Evolutionary conservation across 2,888 invertebrate species (phyloP).

Genomic region (Agrotis ipsilon): DNA sequence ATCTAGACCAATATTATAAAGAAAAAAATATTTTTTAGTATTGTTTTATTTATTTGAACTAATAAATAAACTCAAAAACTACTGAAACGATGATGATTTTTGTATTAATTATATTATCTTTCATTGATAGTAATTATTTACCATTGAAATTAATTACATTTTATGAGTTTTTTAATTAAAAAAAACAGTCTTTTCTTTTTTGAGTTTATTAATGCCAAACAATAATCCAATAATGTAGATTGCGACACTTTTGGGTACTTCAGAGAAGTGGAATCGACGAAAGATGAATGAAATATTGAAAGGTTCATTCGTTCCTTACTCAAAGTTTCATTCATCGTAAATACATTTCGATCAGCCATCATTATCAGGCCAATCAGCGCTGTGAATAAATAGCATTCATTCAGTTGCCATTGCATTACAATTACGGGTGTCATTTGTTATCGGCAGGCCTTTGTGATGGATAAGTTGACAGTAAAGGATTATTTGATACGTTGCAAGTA

Average conservation of each 20-base stretch:
- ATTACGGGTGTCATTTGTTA: constrained; percentile 31
- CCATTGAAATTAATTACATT: too few relatives aligned
- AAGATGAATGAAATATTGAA: background rate
- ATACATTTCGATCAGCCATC: constrained; percentile 29
- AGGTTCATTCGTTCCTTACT: background rate
- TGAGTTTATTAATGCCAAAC: too few relatives aligned
- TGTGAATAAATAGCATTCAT: constrained; percentile 22
- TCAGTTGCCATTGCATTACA: constrained; percentile 11
- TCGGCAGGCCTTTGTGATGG: constrained; percentile 10
- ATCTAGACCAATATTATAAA: too few relatives aligned
- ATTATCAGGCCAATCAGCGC: constrained; percentile 29
- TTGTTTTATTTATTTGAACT: too few relatives aligned
- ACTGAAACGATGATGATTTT: too few relatives aligned
- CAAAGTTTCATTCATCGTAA: constrained; percentile 27
- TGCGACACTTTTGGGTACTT: background rate
- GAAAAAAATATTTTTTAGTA: too few relatives aligned
- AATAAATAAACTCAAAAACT: too few relatives aligned
- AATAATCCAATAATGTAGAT: background rate
- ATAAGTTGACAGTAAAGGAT: constrained; percentile 9
- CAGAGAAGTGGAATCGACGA: background rate
- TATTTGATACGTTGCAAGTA: background rate
- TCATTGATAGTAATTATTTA: too few relatives aligned
- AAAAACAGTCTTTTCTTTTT: too few relatives aligned
- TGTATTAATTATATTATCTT: too few relatives aligned
- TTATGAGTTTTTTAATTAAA: too few relatives aligned